Conservation (phyloP, 2,888 invertebrate species). For the Drosophila neotestacea region DNA sequence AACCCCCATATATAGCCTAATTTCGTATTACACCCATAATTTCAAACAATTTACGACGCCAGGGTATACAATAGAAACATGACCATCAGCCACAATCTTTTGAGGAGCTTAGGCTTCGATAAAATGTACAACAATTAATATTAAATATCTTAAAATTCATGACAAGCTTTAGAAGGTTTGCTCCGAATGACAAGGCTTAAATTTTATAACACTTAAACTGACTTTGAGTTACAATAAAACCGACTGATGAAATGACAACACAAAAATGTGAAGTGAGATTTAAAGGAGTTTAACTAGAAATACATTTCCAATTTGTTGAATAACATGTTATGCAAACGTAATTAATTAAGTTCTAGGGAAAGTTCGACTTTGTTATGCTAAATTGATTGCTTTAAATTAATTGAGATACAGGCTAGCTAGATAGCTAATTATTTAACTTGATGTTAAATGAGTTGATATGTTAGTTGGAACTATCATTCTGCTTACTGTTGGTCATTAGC, state of each 20-base stretch:
- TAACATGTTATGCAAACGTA: not conserved
- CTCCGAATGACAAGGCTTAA: not conserved
- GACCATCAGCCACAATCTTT: constrained; percentile 2
- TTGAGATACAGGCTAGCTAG: not conserved
- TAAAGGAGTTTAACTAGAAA: not conserved
- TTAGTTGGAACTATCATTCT: no score
- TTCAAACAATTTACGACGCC: not conserved
- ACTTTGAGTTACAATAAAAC: constrained; percentile 1
- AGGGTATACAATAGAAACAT: not conserved
- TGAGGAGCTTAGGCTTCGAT: not conserved
- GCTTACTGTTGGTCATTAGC: not conserved
- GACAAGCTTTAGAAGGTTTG: not conserved
- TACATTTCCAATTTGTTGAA: not conserved
- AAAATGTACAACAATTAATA: constrained; percentile 22
- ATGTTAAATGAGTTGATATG: no score
- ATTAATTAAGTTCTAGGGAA: not conserved
- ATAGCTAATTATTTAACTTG: not conserved
- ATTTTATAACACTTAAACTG: constrained; percentile 11
- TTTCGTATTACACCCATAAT: not conserved
- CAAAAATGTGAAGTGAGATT: not conserved
- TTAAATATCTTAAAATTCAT: constrained; percentile 10
- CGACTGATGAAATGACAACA: not conserved
- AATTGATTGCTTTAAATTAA: not conserved
- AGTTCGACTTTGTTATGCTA: not conserved
- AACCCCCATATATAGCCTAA: not conserved